phyloP scores from a whole-genome alignment of 2,888 invertebrate species.

The Callinectes sapidus region DNA sequence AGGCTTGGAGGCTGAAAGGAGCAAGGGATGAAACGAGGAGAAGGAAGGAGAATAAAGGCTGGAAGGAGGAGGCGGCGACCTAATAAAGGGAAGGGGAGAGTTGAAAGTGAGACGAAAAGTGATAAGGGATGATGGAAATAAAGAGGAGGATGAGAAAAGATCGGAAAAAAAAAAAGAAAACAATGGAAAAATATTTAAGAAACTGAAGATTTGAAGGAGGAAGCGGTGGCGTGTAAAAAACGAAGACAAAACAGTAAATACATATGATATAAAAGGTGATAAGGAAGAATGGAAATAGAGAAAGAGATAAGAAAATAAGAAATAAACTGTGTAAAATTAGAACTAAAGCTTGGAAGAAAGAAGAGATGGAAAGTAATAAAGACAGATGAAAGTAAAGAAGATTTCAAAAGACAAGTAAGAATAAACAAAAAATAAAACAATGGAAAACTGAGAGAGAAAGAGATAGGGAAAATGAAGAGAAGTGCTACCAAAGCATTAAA shows the following conservation, averaged over 20 bases:
- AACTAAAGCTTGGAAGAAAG: background rate
- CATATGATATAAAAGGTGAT: background rate
- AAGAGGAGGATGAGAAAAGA: background rate
- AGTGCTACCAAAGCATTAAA: background rate
- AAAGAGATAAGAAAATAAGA: background rate
- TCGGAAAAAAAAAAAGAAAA: background rate
- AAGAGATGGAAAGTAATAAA: background rate
- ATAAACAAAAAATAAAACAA: background rate
- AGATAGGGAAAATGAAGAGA: background rate
- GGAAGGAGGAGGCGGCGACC: background rate
- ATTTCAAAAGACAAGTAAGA: background rate
- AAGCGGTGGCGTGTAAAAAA: background rate
- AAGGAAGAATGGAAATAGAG: background rate
- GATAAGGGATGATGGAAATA: background rate
- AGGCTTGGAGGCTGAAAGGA: background rate
- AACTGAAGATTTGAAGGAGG: background rate
- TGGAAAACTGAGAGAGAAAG: background rate
- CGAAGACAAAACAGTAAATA: background rate
- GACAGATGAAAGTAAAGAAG: background rate
- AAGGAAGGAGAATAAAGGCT: background rate
- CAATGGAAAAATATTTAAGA: background rate
- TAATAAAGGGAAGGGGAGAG: background rate
- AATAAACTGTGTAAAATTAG: background rate
- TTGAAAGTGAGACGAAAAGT: background rate
- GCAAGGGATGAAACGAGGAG: background rate